Conservation (phyloP, 2,797 vertebrate genomes). For the Acanthiza pusilla region DNA sequence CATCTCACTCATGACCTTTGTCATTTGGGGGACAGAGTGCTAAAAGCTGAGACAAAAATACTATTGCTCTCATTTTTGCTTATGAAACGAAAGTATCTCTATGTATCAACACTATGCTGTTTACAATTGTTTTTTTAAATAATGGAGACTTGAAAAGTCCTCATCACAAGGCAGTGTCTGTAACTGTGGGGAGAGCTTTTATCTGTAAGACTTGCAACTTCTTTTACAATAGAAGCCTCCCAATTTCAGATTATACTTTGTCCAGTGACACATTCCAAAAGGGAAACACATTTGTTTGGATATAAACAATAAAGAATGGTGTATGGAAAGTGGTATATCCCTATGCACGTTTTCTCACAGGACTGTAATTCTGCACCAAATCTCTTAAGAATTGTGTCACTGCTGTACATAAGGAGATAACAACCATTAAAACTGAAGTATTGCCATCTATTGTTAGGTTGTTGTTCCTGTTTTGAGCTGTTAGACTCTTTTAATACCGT, state of each 20-base stretch:
- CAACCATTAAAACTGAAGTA: slow-evolving; percentile 17
- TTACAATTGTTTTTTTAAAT: not conserved
- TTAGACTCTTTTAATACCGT: slow-evolving; percentile 8
- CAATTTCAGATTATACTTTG: slow-evolving; percentile 37
- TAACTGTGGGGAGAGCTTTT: not conserved
- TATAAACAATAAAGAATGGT: slow-evolving; percentile 61
- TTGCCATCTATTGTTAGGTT: slow-evolving; percentile 54
- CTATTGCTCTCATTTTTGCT: not conserved
- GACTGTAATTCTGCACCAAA: slow-evolving; percentile 32
- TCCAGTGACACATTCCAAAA: slow-evolving; percentile 25
- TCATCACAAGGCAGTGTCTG: not conserved
- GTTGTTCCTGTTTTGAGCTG: slow-evolving; percentile 23
- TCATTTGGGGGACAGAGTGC: not conserved
- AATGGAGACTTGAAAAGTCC: not conserved
- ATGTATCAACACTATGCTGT: not conserved
- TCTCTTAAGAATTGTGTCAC: slow-evolving; percentile 50
- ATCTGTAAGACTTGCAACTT: not conserved
- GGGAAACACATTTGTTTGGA: slow-evolving; percentile 58
- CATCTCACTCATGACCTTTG: not conserved
- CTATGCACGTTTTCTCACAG: slow-evolving; percentile 61
- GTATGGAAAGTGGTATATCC: slow-evolving; percentile 41
- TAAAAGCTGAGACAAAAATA: not conserved
- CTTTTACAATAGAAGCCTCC: slow-evolving; percentile 16
- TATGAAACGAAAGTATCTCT: not conserved
- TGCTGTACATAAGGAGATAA: slow-evolving; percentile 28